phyloP scores from a whole-genome alignment of 2,888 invertebrate genomes.

The Tanytarsus gracilentus region DNA sequence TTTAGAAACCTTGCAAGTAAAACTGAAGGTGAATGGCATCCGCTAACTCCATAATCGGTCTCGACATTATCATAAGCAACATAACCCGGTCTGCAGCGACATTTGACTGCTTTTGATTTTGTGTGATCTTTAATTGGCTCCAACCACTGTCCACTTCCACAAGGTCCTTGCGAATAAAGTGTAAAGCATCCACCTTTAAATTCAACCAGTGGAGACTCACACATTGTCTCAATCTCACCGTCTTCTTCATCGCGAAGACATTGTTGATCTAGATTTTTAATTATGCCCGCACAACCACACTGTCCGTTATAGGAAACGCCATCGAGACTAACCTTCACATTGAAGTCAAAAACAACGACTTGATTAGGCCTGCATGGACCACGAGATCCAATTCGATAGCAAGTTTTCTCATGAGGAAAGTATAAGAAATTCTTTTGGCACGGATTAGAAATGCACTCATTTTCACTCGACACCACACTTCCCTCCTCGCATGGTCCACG shows the following conservation, averaged over 20 bases:
- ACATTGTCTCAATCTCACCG: constrained; percentile 41
- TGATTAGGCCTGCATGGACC: constrained; percentile 67
- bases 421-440: constrained; percentile 68
- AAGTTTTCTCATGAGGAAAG: constrained; percentile 61
- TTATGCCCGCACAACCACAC: constrained; percentile 57
- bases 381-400: constrained; percentile 66
- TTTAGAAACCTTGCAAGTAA: constrained; percentile 57
- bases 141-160: constrained; percentile 60
- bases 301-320: constrained; percentile 75
- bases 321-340: constrained; percentile 65
- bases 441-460: constrained; percentile 59
- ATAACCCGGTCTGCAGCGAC: constrained; percentile 64
- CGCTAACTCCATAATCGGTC: constrained; percentile 39
- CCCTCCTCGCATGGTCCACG: constrained; percentile 64
- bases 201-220: constrained; percentile 52
- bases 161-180: constrained; percentile 69
- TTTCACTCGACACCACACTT: constrained; percentile 60
- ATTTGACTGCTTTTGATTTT: constrained; percentile 44
- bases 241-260: constrained; percentile 36
- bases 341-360: constrained; percentile 72
- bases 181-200: constrained; percentile 64
- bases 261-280: constrained; percentile 41
- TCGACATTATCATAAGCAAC: constrained; percentile 38
- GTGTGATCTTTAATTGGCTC: constrained; percentile 46
- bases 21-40: constrained; percentile 55